Percentiles rank a stretch among this genome's conserved stretches.
Conservation (phyloP, 1,140 invertebrate species). For the Diuraphis noxia region DNA sequence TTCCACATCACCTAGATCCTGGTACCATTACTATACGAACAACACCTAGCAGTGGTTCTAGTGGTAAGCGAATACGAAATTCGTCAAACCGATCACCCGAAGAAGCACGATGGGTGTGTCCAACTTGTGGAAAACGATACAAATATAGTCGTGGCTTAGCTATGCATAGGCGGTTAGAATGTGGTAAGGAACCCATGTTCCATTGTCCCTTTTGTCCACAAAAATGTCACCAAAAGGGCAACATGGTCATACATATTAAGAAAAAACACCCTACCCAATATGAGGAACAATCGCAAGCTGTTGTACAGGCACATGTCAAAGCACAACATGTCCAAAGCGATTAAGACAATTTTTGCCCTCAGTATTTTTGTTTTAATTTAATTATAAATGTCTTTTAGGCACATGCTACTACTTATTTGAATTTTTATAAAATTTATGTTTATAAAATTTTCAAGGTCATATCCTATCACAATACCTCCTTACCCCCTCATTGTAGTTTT, state of each 20-base stretch:
- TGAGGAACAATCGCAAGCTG: slow-evolving; percentile 49
- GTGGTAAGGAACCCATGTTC: slow-evolving; percentile 57
- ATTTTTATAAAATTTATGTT: slow-evolving; percentile 34
- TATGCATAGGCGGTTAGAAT: slow-evolving; percentile 56
- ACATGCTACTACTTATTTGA: slow-evolving; percentile 48
- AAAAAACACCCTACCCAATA: slow-evolving; percentile 55
- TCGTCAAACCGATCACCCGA: slow-evolving; percentile 52
- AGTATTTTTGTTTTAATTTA: slow-evolving; percentile 51
- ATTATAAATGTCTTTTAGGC: slow-evolving; percentile 25
- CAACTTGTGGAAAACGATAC: slow-evolving; percentile 56
- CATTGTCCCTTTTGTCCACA: slow-evolving; percentile 57
- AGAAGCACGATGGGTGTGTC: slow-evolving; percentile 56
- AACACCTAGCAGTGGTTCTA: slow-evolving; percentile 22
- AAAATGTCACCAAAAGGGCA: slow-evolving; percentile 57
- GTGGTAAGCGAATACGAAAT: slow-evolving; percentile 38
- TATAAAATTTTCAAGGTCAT: slow-evolving; percentile 26
- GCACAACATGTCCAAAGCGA: slow-evolving; percentile 43
- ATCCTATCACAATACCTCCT: slow-evolving; percentile 32
- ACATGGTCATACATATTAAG: slow-evolving; percentile 56
- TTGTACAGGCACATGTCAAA: slow-evolving; percentile 50
- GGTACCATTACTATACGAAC: slow-evolving; percentile 45
- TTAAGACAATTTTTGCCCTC: slow-evolving; percentile 33
- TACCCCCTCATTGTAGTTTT: not conserved
- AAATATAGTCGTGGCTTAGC: slow-evolving; percentile 56
- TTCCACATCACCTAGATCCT: slow-evolving; percentile 55